Evolutionary conservation across 2,797 vertebrate genomes (phyloP), one percentile per base, ranked within the genome.

Genomic region (Pseudomugil gertrudae): DNA sequence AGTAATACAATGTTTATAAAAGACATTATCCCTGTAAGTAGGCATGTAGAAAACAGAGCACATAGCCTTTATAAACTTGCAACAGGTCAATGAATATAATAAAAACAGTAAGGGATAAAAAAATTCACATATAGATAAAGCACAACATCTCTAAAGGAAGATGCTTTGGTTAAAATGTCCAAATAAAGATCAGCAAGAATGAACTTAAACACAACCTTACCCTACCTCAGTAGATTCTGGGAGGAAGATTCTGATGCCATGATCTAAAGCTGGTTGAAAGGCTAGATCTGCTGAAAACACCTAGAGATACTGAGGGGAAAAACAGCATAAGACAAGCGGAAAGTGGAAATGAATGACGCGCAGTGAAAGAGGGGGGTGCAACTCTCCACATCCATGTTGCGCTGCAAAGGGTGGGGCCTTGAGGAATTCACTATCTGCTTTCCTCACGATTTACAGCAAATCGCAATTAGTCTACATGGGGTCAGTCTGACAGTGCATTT

Each of bases 391-490:
- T 92, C 83, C 83, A 92, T 91, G 92, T 89, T 88, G 88, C 88
- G 90, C 86, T 90, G 83, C 84, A 86, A 89, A 93, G 94, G 94
- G 94, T 95, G 94, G 92, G 94, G 94, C 91, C 88, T 91, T 87
- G 59, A 90, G 89, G 91, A 94, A 93, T 93, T 89, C 87, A 85
- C 81, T 72, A 80, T 84, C 76, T 84, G 76, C 83, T 83, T 74
- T 81, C 57, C 82, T 78, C 80, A 86, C 70, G 80, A 86, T 60
- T 85, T 82, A 73, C 87, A 80, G 77, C 73, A 82, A 59, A 79
- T 85, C 85, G 84, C 84, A 82, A 84, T 88, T 65, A 78, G 79
- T 74, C 77, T 57, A 76, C 54, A 61, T 48, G 8, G 67, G 84
- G 81, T 84, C 72, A 84, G 61, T 30, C 53, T 38, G 74, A 51